Conservation (phyloP, 1,140 invertebrate species). For the Mya arenaria region DNA sequence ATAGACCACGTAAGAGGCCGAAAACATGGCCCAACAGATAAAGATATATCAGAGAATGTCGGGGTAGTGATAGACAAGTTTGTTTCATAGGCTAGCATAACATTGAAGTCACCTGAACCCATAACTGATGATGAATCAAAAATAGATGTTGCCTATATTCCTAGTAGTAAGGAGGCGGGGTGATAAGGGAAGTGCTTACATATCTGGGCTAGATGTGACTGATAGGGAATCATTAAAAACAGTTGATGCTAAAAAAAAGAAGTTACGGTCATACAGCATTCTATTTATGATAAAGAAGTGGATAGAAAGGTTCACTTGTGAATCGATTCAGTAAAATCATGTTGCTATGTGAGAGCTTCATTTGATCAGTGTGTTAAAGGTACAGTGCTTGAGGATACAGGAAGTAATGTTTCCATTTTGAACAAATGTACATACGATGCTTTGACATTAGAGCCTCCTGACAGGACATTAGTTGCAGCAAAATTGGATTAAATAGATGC, state of each 20-base stretch:
- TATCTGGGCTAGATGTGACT: no score
- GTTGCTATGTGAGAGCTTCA: conserved; percentile 1
- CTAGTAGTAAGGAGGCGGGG: not conserved
- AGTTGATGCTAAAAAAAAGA: no score
- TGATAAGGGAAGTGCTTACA: no score
- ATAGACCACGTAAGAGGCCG: not conserved
- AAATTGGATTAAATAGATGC: no score
- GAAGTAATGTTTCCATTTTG: conserved; percentile 14
- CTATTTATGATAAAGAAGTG: no score
- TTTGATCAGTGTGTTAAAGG: not conserved
- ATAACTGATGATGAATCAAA: not conserved
- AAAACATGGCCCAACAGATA: not conserved
- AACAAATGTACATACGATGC: not conserved
- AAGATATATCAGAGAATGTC: not conserved
- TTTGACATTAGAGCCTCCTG: not conserved
- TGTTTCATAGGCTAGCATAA: not conserved
- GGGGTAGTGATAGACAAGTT: not conserved
- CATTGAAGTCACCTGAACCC: no score
- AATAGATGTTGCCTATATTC: not conserved
- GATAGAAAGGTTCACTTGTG: no score
- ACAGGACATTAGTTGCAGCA: not conserved
- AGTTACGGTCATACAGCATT: no score
- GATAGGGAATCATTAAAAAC: no score
- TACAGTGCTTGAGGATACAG: conserved; percentile 20
- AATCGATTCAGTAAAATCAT: no score